Evolutionary conservation across 2,888 invertebrate genomes (phyloP), one percentile per base, ranked within the genome.

Genomic region (Hypomecis punctinalis): DNA sequence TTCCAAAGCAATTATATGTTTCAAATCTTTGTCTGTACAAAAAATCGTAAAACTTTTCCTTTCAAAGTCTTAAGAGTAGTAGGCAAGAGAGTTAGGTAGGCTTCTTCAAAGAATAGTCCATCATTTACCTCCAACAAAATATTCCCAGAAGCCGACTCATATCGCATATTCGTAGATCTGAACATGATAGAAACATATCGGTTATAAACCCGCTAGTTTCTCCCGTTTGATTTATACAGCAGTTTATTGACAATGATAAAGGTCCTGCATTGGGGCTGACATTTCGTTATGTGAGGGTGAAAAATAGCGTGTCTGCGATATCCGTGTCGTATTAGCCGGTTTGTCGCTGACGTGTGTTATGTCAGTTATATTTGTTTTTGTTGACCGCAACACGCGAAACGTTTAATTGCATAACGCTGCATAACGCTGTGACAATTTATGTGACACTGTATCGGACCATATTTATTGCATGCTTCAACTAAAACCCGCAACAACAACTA

Each of bases 171-270:
- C 23, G 9, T 43, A 58, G 35, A 36, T 42, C 23, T 23, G 23
- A 23, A 33, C 42, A 67, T 61, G 61, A 67, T 47, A 68, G 52
- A 58, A 69, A 51, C 45, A 11, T 49, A 39, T 5, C 63, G 64
- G 63, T 63, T 68, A 69, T 73, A 69, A 72, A 65, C 68, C 68
- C 61, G 70, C 73, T 74, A 73, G 76, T 74, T 76, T 57, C 64
- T 64, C 45, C 48, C 76, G 76, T 83, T 85, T 84, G 85, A 88
- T 85, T 85, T 84, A 86, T 82, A 83, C 80, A 82, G 74, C 79
- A 77, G 78, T 82, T 83, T 87, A 86, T 86, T 88, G 89, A 88
- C 87, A 90, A 87, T 90, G 90, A 91, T 82, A 86, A 84, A 90
- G 90, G 90, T 89, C 81, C 52, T 79, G 79, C 76, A 76, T 82